A percentile compares a stretch with the other conserved stretches of the same genome.
Evolutionary conservation across 1,140 invertebrate genomes (phyloP).

Genomic region (Notospermus geniculatus): DNA sequence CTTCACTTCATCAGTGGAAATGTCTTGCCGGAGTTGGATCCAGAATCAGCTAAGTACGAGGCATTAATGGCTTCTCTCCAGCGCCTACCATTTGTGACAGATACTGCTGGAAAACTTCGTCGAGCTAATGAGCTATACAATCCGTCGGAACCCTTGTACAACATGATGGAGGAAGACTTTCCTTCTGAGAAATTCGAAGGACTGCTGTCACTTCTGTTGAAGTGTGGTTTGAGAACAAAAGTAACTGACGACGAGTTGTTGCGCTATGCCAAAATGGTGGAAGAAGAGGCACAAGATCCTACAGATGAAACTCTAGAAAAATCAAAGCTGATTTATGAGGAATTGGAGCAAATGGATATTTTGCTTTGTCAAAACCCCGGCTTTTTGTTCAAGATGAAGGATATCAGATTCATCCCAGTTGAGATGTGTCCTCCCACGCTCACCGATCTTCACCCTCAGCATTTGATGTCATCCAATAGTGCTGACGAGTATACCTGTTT

Average conservation of each 20-base stretch:
- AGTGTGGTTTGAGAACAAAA: constrained; percentile 18
- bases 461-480: too few relatives aligned
- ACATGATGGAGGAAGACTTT: constrained; percentile 22
- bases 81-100: constrained; percentile 14
- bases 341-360: too few relatives aligned
- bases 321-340: too few relatives aligned
- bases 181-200: constrained; percentile 12
- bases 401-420: too few relatives aligned
- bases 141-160: constrained; percentile 20
- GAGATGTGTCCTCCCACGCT: too few relatives aligned
- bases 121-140: constrained; percentile 23
- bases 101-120: background rate
- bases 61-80: constrained; percentile 5
- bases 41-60: background rate
- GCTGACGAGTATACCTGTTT: too few relatives aligned
- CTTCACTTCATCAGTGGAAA: constrained; percentile 16
- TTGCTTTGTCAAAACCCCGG: too few relatives aligned
- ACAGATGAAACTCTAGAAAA: too few relatives aligned
- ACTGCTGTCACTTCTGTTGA: constrained; percentile 19
- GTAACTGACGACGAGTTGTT: constrained; percentile 21
- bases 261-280: constrained; percentile 22
- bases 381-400: too few relatives aligned
- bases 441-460: too few relatives aligned
- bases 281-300: constrained; percentile 12
- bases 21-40: background rate